A percentile compares a stretch with the other conserved stretches of the same genome.
These are phyloP conservation scores for Eunapius fragilis DNA, from an alignment of 37 sponge, comb jelly and placozoan species.

Conservation along the genomic window DNA sequence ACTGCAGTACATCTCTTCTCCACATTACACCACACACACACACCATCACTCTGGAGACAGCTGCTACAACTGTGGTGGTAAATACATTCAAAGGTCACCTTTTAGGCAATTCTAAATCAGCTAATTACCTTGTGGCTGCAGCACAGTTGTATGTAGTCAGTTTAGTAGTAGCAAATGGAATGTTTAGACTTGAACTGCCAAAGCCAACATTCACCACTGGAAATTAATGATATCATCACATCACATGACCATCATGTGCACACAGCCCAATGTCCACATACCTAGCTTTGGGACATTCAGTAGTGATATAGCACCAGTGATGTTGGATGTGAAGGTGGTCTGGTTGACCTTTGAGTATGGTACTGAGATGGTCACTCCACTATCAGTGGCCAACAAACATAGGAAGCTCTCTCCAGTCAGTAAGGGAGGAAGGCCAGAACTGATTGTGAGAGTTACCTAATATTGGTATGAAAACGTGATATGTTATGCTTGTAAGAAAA, in stretches of 20 bases:
- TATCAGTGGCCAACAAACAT: slow-evolving; percentile 10
- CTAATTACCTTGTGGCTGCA: slow-evolving; percentile 25
- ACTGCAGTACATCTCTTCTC: slow-evolving; percentile 50
- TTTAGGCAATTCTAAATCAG: no score
- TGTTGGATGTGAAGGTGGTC: not conserved
- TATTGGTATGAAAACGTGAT: slow-evolving; percentile 4
- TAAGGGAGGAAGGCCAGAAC: slow-evolving; percentile 30
- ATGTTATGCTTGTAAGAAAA: no score
- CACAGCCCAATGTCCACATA: not conserved
- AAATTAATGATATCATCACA: no score
- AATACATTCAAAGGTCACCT: not conserved
- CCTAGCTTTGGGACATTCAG: not conserved
- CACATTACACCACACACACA: slow-evolving; percentile 49
- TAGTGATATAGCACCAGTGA: not conserved
- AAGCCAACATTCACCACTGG: slow-evolving; percentile 40
- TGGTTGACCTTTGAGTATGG: not conserved
- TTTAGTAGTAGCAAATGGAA: slow-evolving; percentile 29
- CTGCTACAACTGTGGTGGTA: slow-evolving; percentile 35
- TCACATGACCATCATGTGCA: not conserved
- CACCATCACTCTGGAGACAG: slow-evolving; percentile 30
- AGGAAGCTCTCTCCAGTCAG: slow-evolving; percentile 23
- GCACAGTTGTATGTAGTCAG: slow-evolving; percentile 30
- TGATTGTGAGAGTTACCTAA: slow-evolving; percentile 22
- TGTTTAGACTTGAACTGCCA: slow-evolving; percentile 14
- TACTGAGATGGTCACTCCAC: not conserved